Evolutionary conservation across 1,140 invertebrate species (phyloP).

Genomic region (Argopecten irradians): DNA sequence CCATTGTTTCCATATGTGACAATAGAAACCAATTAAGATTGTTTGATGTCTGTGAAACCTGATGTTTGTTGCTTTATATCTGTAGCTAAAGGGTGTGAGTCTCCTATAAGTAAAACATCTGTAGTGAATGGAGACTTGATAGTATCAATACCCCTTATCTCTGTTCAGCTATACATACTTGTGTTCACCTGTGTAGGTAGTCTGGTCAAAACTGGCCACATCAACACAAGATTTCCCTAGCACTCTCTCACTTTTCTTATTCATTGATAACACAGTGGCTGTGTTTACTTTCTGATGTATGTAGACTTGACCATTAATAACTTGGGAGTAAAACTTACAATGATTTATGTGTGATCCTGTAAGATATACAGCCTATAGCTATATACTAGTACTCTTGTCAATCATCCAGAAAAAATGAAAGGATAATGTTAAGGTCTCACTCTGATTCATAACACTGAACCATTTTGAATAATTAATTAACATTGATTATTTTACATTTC

Average conservation of each 20-base stretch:
- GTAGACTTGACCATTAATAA: not conserved
- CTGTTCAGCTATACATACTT: not conserved
- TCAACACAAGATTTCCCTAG: not conserved
- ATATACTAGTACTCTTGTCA: not conserved
- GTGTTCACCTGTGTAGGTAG: not conserved
- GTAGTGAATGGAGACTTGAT: not conserved
- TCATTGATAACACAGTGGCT: not conserved
- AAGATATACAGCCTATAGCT: not conserved
- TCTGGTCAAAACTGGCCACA: conserved; percentile 2
- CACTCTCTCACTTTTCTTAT: too few relatives aligned
- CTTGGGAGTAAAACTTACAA: not conserved
- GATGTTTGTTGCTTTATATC: too few relatives aligned
- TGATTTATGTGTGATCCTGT: not conserved
- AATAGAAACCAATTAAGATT: too few relatives aligned
- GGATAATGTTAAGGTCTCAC: not conserved
- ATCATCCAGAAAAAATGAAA: not conserved
- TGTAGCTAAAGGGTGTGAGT: too few relatives aligned
- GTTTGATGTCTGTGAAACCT: too few relatives aligned
- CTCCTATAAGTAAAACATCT: not conserved
- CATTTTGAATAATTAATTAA: not conserved
- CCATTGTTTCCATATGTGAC: too few relatives aligned
- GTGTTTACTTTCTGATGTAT: too few relatives aligned
- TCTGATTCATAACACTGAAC: not conserved
- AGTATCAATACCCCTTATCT: not conserved
- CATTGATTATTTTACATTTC: not conserved